Base-by-base conservation (phyloP, 2,888 invertebrate species). In the Horisme vitalbata region DNA sequence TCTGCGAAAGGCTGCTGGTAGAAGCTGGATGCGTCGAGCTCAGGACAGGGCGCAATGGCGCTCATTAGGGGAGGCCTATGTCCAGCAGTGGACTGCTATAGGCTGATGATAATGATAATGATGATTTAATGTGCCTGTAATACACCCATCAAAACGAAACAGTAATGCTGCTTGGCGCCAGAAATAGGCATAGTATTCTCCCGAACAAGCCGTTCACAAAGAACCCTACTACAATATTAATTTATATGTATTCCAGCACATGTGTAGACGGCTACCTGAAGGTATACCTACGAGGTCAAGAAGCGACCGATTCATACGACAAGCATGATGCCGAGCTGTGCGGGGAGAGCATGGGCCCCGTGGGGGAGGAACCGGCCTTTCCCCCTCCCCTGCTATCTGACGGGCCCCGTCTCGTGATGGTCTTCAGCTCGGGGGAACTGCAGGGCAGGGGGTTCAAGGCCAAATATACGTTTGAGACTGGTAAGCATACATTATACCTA, bases 261-360 rank as follows among this genome's bases (percentile, higher is more conserved):
- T 97, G 97, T 79, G 94, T 95, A 18, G 97, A 97, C 79, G 97
- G 97, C 32, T 97, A 96, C 80, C 87, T 97, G 59, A 97, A 97
- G 83, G 92, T 97, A 55, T 97, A 97, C 88, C 90, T 97, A 43
- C 96, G 96, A 72, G 97, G 97, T 2, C 97, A 97, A 81, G 97
- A 97, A 83, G 95, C 95, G 21, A 95, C 95, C 38, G 97, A 97
- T 79, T 95, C 96, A 26, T 97, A 96, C 75, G 97, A 97, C 78
- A 97, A 97, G 84, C 97, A 96, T 76, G 97, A 98, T 81, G 94
- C 96, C 65, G 97, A 97, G 79, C 92, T 98, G 72, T 99, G 98
- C 79, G 98, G 98, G 8, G 93, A 94, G 63, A 75, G 77, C 20
- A 30, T 20, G 31, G 38, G 38, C 6, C 39, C 49, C 3, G 92